Base-by-base conservation (phyloP, 2,113 vertebrate species). In the Microcebus lehilahytsara region DNA sequence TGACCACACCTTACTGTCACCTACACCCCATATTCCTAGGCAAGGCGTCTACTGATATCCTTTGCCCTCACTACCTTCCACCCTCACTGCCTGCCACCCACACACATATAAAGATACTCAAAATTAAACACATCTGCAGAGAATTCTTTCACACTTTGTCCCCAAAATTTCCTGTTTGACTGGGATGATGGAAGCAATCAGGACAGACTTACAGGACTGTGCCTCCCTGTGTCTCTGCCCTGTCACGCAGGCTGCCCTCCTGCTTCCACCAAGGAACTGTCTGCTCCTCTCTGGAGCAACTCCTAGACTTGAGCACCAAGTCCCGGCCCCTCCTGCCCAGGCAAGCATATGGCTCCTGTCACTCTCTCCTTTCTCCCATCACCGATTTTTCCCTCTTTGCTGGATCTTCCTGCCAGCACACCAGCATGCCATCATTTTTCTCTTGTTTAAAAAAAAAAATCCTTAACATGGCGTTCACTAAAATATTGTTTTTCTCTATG, bases 71-170 rank as follows among this genome's bases (percentile, higher is more conserved):
- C 74, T 46, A n/a, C 27, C 83, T 77, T 46, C 46, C 8, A 46
- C 6, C 14, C 23, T 62, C 74, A 22, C 74, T 46, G 40, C 27
- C 83, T 77, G 20, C n/a, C 5, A 49, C 14, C 12, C 64, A 69
- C 42, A 60, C 37, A n/a, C 37, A 67, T 40, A 62, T 60, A 80
- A 49, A 96, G 19, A 78, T 13, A 75, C 4, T 27, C 34, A 34
- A 78, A 89, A 96, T 85, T n/a, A 77, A 79, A 46, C 14, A 71
- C 1, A 69, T 30, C 53, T 90, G 5, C 6, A 46, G 34, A 80
- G 37, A 72, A 84, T 8, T 46, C 74, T 32, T 64, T 87, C 72
- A 96, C 13, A 67, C n/a, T 62, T 60, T 88, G 46, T 92, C 69
- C 23, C 49, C 62, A 56, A 87, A 87, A 84, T 66, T 42, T 64